Base-by-base conservation (phyloP, 2,113 vertebrate species). In the Sylvicapra grimmia region DNA sequence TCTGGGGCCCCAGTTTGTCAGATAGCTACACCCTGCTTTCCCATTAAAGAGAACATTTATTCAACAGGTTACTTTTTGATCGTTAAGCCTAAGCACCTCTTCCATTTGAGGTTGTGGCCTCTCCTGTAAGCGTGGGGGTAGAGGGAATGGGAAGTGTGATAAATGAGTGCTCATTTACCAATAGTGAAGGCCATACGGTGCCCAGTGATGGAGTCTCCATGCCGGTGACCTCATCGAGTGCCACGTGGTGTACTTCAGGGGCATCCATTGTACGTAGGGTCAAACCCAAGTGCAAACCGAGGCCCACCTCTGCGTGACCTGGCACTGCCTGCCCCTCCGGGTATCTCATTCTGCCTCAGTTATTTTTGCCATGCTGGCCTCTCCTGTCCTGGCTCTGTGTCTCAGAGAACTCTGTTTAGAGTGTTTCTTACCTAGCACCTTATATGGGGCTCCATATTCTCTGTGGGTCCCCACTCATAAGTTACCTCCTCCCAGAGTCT, bases 211-310 rank as follows among this genome's bases (percentile, higher is more conserved):
- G 72, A 25, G 7, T 23, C 49, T 79, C 59, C 61, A 15, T 79
- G 80, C 85, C 51, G 2, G 1, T 49, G 49, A 31, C 68, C 54
- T 51, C 23, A 9, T 1, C 12, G 5, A 87, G 31, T 44, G n/a
- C 86, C 53, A 63, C 0, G 0, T 36, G 10, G 40, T 16, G 25
- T 68, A 27, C 12, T 29, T 79, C 8, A 1, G 23, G 31, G 65
- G n/a, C 31, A 29, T 27, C 44, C 4, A 0, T 9, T 61, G 18
- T 13, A 2, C 49, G 7, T 40, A 36, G 33, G 33, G 10, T 83
- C 68, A 86, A 63, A 21, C 40, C 58, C 59, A 5, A 5, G 2
- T 86, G 31, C 21, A 10, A 4, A n/a, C 3, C 15, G 15, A 7
- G 40, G 51, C 36, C 56, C 8, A 2, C 18, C 89, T 77, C 51